Percentiles rank a stretch among this genome's conserved stretches.
Conservation (phyloP, 2,888 invertebrate species). For the Platycheirus rosarum region DNA sequence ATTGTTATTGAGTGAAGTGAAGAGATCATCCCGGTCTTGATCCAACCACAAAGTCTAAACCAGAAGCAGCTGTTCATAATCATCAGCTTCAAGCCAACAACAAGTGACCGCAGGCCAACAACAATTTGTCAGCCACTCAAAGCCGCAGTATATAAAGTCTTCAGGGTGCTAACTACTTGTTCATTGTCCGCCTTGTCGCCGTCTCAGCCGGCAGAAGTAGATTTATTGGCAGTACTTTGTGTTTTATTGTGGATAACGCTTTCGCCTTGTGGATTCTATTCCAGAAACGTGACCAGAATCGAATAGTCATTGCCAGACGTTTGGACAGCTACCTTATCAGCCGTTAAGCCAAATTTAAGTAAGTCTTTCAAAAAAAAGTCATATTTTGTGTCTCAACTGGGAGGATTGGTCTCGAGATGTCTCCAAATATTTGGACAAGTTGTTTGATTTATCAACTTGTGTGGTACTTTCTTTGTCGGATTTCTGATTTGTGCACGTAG, state of each 20-base stretch:
- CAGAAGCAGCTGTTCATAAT: constrained; percentile 24
- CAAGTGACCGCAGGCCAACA: constrained; percentile 31
- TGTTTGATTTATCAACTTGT: constrained; percentile 9
- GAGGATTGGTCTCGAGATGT: not conserved
- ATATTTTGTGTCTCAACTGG: constrained; percentile 24
- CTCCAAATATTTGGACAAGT: constrained; percentile 1
- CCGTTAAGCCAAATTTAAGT: constrained; percentile 42
- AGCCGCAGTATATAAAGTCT: constrained; percentile 59
- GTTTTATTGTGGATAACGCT: constrained; percentile 14
- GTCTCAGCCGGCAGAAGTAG: constrained; percentile 30
- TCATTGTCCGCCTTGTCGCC: constrained; percentile 60
- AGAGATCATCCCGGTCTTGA: constrained; percentile 22
- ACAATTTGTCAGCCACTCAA: constrained; percentile 25
- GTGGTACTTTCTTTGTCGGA: constrained; percentile 1
- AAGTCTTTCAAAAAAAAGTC: constrained; percentile 30
- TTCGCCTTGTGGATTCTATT: constrained; percentile 44
- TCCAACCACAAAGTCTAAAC: constrained; percentile 23
- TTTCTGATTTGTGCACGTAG: constrained; percentile 1
- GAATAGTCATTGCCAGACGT: not conserved
- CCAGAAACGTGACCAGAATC: constrained; percentile 58
- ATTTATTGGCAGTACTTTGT: constrained; percentile 29
- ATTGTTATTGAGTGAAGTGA: constrained; percentile 24
- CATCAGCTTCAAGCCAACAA: constrained; percentile 23
- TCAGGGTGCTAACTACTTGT: constrained; percentile 61
- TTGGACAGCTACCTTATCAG: constrained; percentile 30